Percentiles rank a stretch among this genome's conserved stretches.
phyloP scores from a whole-genome alignment of 2,797 vertebrate species.

The Anguilla megastoma region DNA sequence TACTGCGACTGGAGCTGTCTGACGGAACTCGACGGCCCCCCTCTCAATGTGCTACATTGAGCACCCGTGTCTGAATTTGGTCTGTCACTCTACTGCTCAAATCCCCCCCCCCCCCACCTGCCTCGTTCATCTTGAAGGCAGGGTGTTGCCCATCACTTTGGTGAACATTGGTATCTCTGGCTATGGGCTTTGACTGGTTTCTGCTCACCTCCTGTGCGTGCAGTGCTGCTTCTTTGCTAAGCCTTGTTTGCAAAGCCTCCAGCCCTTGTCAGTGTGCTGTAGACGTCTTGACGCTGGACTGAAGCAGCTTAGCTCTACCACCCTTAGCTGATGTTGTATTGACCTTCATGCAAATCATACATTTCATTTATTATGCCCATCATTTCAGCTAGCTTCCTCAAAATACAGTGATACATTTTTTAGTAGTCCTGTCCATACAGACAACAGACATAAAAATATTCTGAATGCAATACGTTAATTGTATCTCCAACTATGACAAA shows the following conservation, averaged over 20 bases:
- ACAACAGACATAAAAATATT: background rate
- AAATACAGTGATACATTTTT: background rate
- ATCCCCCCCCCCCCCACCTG: no score
- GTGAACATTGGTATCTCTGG: background rate
- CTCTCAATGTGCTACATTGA: background rate
- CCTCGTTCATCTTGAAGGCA: background rate
- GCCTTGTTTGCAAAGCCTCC: background rate
- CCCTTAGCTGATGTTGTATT: background rate
- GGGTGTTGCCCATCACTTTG: background rate
- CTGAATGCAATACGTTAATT: background rate
- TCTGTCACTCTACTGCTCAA: background rate
- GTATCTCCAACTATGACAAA: background rate
- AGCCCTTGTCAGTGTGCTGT: background rate
- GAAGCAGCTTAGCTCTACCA: background rate
- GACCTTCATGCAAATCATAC: background rate
- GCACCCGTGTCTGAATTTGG: background rate
- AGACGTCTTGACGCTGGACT: background rate
- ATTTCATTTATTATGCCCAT: background rate
- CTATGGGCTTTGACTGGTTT: background rate
- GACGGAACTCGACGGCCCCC: background rate
- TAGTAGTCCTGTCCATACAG: background rate
- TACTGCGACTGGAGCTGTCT: background rate
- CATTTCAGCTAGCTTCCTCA: background rate
- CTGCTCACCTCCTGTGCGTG: background rate
- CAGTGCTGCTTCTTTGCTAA: background rate